These are phyloP conservation scores for Lasaia peninsularis DNA, from an alignment of 1,140 invertebrate species.

Conservation along the genomic window DNA sequence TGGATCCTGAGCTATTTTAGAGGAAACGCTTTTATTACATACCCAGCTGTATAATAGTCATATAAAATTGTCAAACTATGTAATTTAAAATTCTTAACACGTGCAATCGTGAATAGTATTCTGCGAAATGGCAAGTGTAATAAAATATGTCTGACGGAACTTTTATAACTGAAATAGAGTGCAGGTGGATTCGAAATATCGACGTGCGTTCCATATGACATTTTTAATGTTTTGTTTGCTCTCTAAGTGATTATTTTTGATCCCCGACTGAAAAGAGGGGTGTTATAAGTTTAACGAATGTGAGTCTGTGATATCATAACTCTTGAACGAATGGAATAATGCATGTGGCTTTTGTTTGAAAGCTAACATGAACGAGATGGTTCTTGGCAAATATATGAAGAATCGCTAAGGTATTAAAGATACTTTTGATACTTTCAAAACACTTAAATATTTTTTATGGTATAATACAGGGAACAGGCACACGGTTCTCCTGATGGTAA, in stretches of 20 bases:
- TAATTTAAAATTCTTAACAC: conserved; percentile 60
- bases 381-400: too few species aligned
- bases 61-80: conserved; percentile 25
- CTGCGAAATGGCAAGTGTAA: conserved; percentile 63
- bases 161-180: conserved; percentile 66
- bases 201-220: conserved; percentile 16
- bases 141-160: conserved; percentile 67
- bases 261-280: too few species aligned
- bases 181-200: conserved; percentile 45
- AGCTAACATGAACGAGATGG: too few species aligned
- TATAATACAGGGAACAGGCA: too few species aligned
- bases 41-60: conserved; percentile 1
- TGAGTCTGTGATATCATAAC: too few species aligned
- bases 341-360: too few species aligned
- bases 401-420: too few species aligned
- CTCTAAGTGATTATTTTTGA: not conserved
- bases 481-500: too few species aligned
- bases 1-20: not conserved
- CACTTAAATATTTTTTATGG: too few species aligned
- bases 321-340: too few species aligned
- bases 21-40: not conserved
- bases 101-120: conserved; percentile 52
- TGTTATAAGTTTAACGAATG: too few species aligned
- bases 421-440: too few species aligned
- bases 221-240: conserved; percentile 8